phyloP scores from a whole-genome alignment of 2,113 vertebrate species.

The Fregata magnificens region DNA sequence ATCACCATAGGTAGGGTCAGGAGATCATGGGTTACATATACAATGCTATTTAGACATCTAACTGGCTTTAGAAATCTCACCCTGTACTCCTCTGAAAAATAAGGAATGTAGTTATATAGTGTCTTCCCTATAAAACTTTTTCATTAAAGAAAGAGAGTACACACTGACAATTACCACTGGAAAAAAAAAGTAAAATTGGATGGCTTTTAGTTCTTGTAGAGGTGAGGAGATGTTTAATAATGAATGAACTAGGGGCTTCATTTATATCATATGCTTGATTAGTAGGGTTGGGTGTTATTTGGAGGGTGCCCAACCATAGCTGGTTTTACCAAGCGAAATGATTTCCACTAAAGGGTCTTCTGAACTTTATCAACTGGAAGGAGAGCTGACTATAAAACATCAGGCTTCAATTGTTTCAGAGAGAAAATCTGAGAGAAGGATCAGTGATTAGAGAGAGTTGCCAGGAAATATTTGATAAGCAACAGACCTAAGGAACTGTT shows the following conservation, averaged over 20 bases:
- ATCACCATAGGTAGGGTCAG: not conserved
- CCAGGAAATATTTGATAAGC: slow-evolving; percentile 53
- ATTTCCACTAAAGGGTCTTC: not conserved
- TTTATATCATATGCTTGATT: not conserved
- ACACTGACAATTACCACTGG: not conserved
- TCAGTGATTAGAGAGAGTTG: slow-evolving; percentile 3
- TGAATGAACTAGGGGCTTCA: not conserved
- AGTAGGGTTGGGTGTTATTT: not conserved
- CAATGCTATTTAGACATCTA: not conserved
- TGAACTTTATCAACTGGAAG: not conserved
- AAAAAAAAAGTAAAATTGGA: not conserved
- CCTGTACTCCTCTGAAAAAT: not conserved
- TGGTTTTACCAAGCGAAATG: not conserved
- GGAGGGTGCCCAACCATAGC: not conserved
- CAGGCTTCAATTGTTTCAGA: slow-evolving; percentile 25
- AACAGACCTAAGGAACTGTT: slow-evolving; percentile 20
- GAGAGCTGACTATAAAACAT: not conserved
- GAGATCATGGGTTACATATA: not conserved
- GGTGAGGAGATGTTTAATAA: not conserved
- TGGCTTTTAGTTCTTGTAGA: not conserved
- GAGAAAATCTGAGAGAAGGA: not conserved
- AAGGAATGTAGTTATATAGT: not conserved
- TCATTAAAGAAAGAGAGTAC: not conserved
- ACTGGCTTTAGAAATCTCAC: not conserved
- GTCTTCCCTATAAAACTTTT: not conserved